A percentile compares a stretch with the other conserved stretches of the same genome.
Evolutionary conservation across 2,113 vertebrate genomes (phyloP).

Genomic region (Ceuthmochares aereus): DNA sequence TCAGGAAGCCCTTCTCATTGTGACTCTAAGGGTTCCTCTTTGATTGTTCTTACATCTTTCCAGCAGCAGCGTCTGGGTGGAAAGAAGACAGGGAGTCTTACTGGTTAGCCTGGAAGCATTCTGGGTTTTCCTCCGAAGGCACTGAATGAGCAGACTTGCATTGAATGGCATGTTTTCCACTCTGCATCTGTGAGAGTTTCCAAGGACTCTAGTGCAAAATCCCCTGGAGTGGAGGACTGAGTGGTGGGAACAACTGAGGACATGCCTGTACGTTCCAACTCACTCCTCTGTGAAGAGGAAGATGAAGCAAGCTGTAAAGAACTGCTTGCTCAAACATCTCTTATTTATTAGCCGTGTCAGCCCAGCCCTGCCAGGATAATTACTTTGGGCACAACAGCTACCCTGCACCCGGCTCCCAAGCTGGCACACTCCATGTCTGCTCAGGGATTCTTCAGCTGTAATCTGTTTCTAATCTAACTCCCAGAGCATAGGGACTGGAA

Average conservation of each 20-base stretch:
- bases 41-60: not conserved
- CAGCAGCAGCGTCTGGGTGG: not conserved
- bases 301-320: conserved; percentile 28
- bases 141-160: not conserved
- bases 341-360: conserved; percentile 49
- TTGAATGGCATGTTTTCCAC: conserved; percentile 13
- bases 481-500: conserved; percentile 24
- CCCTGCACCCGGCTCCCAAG: not conserved
- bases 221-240: not conserved
- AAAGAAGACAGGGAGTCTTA: not conserved
- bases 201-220: not conserved
- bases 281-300: not conserved
- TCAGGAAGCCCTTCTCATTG: not conserved
- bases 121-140: not conserved
- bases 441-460: conserved; percentile 5
- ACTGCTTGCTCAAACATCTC: conserved; percentile 40
- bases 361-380: conserved; percentile 42
- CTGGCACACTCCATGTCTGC: not conserved
- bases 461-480: conserved; percentile 33
- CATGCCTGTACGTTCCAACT: not conserved
- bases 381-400: conserved; percentile 18
- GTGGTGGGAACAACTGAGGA: conserved; percentile 51
- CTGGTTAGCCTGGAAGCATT: not conserved
- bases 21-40: not conserved
- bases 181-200: not conserved